Evolutionary conservation across 2,888 invertebrate genomes (phyloP).

Genomic region (Cerastis rubricosa): DNA sequence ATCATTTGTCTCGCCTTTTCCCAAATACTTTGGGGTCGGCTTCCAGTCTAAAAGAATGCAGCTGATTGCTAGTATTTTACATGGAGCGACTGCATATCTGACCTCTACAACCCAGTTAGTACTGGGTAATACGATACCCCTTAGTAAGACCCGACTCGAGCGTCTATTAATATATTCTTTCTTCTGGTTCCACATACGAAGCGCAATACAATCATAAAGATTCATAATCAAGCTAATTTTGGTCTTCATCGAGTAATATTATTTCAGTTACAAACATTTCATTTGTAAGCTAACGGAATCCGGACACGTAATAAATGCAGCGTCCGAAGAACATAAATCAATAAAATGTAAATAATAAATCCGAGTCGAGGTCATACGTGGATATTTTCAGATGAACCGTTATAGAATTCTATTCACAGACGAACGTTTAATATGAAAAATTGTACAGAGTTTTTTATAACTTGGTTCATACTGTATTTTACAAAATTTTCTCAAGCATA

Average conservation of each 20-base stretch:
- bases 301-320: slow-evolving; percentile 38
- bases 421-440: slow-evolving; percentile 40
- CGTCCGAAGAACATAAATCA: slow-evolving; percentile 58
- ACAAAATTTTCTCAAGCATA: background rate
- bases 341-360: slow-evolving; percentile 59
- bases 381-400: slow-evolving; percentile 54
- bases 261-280: slow-evolving; percentile 27
- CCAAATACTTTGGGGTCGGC: too few relatives aligned
- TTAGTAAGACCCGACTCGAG: too few relatives aligned
- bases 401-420: slow-evolving; percentile 60
- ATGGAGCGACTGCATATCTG: too few relatives aligned
- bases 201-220: background rate
- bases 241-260: background rate
- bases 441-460: slow-evolving; percentile 25
- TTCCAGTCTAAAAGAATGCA: too few relatives aligned
- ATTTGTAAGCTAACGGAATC: slow-evolving; percentile 17
- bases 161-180: too few relatives aligned
- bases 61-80: too few relatives aligned
- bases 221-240: slow-evolving; percentile 20
- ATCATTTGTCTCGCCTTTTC: background rate
- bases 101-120: too few relatives aligned
- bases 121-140: too few relatives aligned
- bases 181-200: background rate
- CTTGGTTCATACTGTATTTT: slow-evolving; percentile 19
- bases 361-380: slow-evolving; percentile 55